A percentile compares a stretch with the other conserved stretches of the same genome.
These are phyloP conservation scores for Styela clava DNA, from an alignment of 23 tunicate species.

Conservation along the genomic window DNA sequence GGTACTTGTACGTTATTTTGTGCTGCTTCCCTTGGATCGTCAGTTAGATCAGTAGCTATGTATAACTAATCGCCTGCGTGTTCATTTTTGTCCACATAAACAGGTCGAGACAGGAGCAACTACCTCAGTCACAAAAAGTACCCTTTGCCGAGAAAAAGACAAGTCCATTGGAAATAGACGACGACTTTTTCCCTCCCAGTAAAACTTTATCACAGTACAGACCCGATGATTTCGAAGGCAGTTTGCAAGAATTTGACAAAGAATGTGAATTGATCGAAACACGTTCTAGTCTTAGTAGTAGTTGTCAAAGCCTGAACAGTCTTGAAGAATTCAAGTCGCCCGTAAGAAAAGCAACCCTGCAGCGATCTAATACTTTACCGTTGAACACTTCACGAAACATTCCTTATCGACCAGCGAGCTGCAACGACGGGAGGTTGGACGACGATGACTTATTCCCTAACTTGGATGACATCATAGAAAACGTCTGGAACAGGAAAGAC, in stretches of 20 bases:
- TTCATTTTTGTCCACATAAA: too few relatives aligned
- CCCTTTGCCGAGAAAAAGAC: background rate
- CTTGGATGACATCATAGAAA: slow-evolving; percentile 13
- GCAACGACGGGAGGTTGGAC: background rate
- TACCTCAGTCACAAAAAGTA: background rate
- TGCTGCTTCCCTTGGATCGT: too few relatives aligned
- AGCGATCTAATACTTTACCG: slow-evolving; percentile 8
- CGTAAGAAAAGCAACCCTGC: background rate
- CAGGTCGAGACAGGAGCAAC: background rate
- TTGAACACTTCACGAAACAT: background rate
- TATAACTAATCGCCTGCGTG: too few relatives aligned
- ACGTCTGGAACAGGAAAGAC: slow-evolving; percentile 1
- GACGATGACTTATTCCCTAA: slow-evolving; percentile 20
- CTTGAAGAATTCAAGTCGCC: slow-evolving; percentile 16
- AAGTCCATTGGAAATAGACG: background rate
- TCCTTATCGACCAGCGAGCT: slow-evolving; percentile 6
- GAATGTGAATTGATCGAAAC: slow-evolving; percentile 30
- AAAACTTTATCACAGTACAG: background rate
- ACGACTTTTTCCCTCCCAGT: background rate
- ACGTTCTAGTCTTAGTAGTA: slow-evolving; percentile 9
- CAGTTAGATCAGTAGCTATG: too few relatives aligned
- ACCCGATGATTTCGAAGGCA: slow-evolving; percentile 25
- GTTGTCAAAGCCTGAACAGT: slow-evolving; percentile 15
- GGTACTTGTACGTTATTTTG: too few relatives aligned
- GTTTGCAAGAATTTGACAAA: slow-evolving; percentile 21